Evolutionary conservation across 2,888 invertebrate species (phyloP).

Genomic region (Drepanosiphum platanoidis): DNA sequence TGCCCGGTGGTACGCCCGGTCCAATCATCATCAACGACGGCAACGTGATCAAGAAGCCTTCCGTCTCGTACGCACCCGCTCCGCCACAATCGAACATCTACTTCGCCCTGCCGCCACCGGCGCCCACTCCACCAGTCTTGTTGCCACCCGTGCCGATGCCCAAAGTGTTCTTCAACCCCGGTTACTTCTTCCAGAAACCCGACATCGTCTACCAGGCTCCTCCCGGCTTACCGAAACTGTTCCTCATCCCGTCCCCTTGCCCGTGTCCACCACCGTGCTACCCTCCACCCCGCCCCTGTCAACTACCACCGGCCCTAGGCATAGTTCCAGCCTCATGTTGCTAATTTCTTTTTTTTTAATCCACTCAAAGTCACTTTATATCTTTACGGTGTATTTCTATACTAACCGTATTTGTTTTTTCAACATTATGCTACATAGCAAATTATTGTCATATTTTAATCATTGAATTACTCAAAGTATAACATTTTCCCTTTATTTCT

Average conservation of each 20-base stretch:
- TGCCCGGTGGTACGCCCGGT: background rate
- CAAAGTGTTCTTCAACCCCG: constrained; percentile 34
- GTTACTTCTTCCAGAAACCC: constrained; percentile 3
- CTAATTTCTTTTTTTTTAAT: too few relatives aligned
- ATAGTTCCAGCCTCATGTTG: background rate
- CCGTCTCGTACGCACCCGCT: background rate
- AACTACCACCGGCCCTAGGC: background rate
- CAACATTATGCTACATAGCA: background rate
- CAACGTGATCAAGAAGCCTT: background rate
- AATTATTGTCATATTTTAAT: too few relatives aligned
- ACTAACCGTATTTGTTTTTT: background rate
- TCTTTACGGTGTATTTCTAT: background rate
- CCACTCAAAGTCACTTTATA: too few relatives aligned
- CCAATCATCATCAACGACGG: constrained; percentile 19
- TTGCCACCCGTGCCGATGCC: constrained; percentile 28
- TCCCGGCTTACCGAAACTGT: constrained; percentile 29
- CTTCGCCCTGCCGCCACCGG: background rate
- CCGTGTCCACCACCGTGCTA: background rate
- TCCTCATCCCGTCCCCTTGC: background rate
- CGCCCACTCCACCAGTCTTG: background rate
- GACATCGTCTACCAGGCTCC: constrained; percentile 36
- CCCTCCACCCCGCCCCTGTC: background rate
- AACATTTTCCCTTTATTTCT: background rate
- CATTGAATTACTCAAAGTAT: background rate
- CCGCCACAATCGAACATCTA: background rate